Evolutionary conservation across 2,888 invertebrate genomes (phyloP).

Genomic region (Aleiodes leptofemur): DNA sequence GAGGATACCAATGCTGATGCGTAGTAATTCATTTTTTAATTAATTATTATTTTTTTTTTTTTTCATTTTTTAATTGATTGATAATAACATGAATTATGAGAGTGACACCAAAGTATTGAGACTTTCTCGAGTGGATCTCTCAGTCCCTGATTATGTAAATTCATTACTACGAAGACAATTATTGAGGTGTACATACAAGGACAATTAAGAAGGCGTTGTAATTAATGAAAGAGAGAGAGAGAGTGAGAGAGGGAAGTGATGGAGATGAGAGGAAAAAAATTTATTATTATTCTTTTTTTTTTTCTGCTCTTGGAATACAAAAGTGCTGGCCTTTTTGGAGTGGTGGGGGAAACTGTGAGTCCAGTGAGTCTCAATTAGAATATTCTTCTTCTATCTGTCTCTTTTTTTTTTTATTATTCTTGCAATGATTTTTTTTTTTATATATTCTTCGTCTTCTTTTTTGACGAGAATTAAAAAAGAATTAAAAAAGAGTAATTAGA

Average conservation of each 20-base stretch:
- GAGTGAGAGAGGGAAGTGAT: slow-evolving; percentile 22
- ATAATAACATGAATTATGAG: slow-evolving; percentile 48
- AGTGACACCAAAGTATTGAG: slow-evolving; percentile 57
- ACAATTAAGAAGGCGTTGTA: slow-evolving; percentile 39
- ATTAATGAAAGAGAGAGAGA: slow-evolving; percentile 33
- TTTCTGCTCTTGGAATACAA: slow-evolving; percentile 8
- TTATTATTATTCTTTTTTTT: slow-evolving; percentile 28
- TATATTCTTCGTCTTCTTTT: slow-evolving; percentile 3
- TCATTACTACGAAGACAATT: slow-evolving; percentile 30
- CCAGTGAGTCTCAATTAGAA: slow-evolving; percentile 56
- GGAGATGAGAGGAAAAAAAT: slow-evolving; percentile 20
- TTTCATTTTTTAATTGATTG: slow-evolving; percentile 3
- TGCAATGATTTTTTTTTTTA: slow-evolving; percentile 3
- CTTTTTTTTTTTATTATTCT: slow-evolving; percentile 38
- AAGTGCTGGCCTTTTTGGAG: slow-evolving; percentile 58
- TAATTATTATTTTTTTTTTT: background rate
- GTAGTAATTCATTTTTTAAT: slow-evolving; percentile 44
- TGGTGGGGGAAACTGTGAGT: slow-evolving; percentile 61
- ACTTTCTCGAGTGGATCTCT: slow-evolving; percentile 52
- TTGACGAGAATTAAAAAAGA: background rate
- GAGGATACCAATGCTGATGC: slow-evolving; percentile 36
- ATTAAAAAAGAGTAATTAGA: background rate
- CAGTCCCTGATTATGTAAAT: slow-evolving; percentile 42
- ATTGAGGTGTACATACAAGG: slow-evolving; percentile 55
- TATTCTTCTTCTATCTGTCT: slow-evolving; percentile 43